Evolutionary conservation across 2,113 vertebrate species (phyloP).

Genomic region (Gavialis gangeticus): DNA sequence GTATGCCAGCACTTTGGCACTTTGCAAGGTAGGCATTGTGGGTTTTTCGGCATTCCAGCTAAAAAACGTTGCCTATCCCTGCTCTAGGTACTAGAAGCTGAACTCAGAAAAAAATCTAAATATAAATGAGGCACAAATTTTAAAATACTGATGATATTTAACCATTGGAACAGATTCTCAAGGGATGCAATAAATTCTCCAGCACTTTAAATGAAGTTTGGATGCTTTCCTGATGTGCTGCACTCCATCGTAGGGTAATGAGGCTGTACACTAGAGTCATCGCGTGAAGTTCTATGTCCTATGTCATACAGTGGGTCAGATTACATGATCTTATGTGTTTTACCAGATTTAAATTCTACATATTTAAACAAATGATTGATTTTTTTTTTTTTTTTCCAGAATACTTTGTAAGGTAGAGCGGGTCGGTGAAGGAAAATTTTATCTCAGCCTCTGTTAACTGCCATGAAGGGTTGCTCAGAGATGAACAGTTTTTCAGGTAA

Average conservation of each 20-base stretch:
- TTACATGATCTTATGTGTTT: accelerated
- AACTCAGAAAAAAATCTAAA: slow-evolving; percentile 63
- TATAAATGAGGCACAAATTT: slow-evolving; percentile 64
- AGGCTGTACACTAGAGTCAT: background rate
- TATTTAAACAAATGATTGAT: background rate
- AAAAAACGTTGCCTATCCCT: background rate
- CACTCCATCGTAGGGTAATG: background rate
- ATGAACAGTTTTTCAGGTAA: background rate
- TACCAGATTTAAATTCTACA: accelerated
- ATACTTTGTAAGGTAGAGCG: accelerated
- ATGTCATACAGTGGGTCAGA: background rate
- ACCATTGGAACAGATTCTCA: slow-evolving; percentile 62
- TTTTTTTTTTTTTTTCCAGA: background rate
- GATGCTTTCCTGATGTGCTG: slow-evolving; percentile 31
- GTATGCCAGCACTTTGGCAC: no score
- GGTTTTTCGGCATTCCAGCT: no score
- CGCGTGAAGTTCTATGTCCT: background rate
- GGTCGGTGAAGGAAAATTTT: background rate
- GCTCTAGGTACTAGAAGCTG: slow-evolving; percentile 17
- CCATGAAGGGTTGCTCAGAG: background rate
- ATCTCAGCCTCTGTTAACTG: accelerated
- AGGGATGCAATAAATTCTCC: slow-evolving; percentile 66
- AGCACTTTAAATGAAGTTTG: slow-evolving; percentile 70
- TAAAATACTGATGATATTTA: slow-evolving; percentile 71
- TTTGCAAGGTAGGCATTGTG: no score